Percentiles rank a stretch among this genome's conserved stretches.
Evolutionary conservation across 2,113 vertebrate species (phyloP).

Genomic region (Axis porcinus): DNA sequence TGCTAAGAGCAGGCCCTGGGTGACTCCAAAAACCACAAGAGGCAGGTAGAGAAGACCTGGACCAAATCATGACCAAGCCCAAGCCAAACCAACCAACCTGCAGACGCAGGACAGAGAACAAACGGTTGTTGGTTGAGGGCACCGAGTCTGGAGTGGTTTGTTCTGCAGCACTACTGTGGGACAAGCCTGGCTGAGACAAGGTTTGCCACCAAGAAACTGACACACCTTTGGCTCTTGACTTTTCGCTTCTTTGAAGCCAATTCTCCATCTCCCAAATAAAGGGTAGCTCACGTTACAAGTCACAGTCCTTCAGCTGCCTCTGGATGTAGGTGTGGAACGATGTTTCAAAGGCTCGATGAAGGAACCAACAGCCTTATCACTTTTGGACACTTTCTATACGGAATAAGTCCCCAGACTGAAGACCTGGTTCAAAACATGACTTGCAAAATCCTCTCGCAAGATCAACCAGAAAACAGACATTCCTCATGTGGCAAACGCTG

Average conservation of each 20-base stretch:
- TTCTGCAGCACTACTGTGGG: neutral
- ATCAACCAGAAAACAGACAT: neutral
- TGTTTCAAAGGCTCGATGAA: neutral
- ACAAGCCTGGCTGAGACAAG: neutral
- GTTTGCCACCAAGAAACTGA: neutral
- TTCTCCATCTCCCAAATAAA: neutral
- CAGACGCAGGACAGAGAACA: neutral
- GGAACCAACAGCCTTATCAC: neutral
- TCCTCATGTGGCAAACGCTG: accelerated
- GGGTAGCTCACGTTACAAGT: neutral
- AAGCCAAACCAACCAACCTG: neutral
- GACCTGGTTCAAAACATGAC: neutral
- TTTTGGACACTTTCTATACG: neutral
- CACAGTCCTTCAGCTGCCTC: neutral
- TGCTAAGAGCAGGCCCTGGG: too few relatives aligned
- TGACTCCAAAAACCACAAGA: neutral
- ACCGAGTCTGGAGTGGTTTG: neutral
- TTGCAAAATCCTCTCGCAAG: neutral
- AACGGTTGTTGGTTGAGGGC: neutral
- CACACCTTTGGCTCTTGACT: neutral
- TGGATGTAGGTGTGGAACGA: neutral
- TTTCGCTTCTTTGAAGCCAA: neutral
- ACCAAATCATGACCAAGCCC: neutral
- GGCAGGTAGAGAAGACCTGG: neutral
- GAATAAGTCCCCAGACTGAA: neutral